Percentiles rank a stretch among this genome's conserved stretches.
These are phyloP conservation scores for Myripristis murdjan DNA, from an alignment of 2,797 vertebrate genomes.

Conservation along the genomic window DNA sequence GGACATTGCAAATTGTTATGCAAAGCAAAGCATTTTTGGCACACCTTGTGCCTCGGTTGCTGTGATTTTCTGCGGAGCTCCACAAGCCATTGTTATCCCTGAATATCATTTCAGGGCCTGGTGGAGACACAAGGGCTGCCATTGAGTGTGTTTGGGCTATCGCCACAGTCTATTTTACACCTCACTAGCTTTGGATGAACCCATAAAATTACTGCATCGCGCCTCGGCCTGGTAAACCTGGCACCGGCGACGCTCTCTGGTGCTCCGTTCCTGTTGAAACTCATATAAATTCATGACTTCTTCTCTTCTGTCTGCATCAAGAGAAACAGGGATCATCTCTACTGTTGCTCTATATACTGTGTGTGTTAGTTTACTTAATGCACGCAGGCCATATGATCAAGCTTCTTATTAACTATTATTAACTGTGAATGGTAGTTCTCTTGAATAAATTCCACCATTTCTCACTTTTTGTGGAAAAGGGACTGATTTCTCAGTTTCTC, in stretches of 20 bases:
- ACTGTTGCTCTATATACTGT: constrained; percentile 33
- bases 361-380: constrained; percentile 39
- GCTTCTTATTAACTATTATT: not conserved
- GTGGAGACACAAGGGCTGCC: constrained; percentile 69
- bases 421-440: too few species aligned
- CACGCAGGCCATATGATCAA: not conserved
- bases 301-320: constrained; percentile 56
- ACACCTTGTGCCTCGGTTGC: constrained; percentile 26
- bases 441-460: too few species aligned
- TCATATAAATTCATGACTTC: constrained; percentile 83
- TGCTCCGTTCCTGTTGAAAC: constrained; percentile 65
- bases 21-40: constrained; percentile 41
- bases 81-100: constrained; percentile 71
- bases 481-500: too few species aligned
- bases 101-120: constrained; percentile 76
- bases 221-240: constrained; percentile 69
- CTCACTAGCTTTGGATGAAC: constrained; percentile 84
- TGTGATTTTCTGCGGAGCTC: constrained; percentile 48
- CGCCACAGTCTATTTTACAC: constrained; percentile 84
- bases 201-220: constrained; percentile 72
- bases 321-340: constrained; percentile 59
- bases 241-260: constrained; percentile 47
- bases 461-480: too few species aligned
- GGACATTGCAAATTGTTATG: constrained; percentile 33
- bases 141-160: constrained; percentile 74